Evolutionary conservation across 23 tunicate species (phyloP), one percentile per base, ranked within the genome.

Genomic region (Pegea sp.): DNA sequence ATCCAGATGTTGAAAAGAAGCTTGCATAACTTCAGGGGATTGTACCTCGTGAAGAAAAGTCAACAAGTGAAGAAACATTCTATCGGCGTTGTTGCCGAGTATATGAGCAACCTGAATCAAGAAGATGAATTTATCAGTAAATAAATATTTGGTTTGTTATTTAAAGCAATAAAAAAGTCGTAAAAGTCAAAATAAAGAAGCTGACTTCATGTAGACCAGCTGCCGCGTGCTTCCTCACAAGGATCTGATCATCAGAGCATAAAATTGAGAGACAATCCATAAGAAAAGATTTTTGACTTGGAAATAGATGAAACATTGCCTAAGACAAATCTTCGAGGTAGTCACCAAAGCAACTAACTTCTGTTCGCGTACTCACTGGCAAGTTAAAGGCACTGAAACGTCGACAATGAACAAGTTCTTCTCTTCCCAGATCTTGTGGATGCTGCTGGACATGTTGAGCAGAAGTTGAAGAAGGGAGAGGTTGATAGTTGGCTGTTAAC

Each of bases 141-240:
- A n/a, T n/a, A n/a, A n/a, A n/a, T n/a, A n/a, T 38, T 11, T 38
- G 46, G 46, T 38, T 11, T 38, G 11, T 38, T 38, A 38, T 21
- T 54, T 18, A 54, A 54, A 54, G 27, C 6, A 54, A 4, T 6
- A 38, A 38, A 11, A 38, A 11, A 38, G 16, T 11, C 16, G 16
- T 18, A 13, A 8, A 8, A 38, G 19, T 11, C 60, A 56, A 23
- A 21, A 19, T 19, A 25, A 18, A 0, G 7, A 61, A 1, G 29
- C 27, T 58, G 59, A 78, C 92, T 64, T 78, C 92, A 53, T 78
- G 92, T 29, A 78, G 22, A 5, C 92, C 92, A 30, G 92, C 69
- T 3, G 92, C 92, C 48, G 60, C 51, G 49, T 65, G 56, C 30
- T 78, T 78, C 29, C 92, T 33, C 1, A 78, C 77, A 0, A 26